A percentile compares a stretch with the other conserved stretches of the same genome.
Evolutionary conservation across 1,140 invertebrate species (phyloP).

Genomic region (Brachionus plicatilis): DNA sequence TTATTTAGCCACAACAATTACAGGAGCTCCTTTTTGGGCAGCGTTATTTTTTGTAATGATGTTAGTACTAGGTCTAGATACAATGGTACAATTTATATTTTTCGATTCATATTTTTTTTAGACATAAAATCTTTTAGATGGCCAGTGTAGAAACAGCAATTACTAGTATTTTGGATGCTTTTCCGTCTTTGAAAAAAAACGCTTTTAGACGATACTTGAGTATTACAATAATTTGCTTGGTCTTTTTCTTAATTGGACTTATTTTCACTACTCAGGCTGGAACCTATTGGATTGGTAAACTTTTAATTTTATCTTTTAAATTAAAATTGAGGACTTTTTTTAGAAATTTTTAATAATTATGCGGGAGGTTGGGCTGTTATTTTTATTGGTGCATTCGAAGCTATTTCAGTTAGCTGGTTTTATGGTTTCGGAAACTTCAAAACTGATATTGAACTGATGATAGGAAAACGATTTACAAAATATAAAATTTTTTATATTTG

Average conservation of each 20-base stretch:
- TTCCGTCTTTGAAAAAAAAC: constrained; percentile 58
- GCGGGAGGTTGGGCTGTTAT: constrained; percentile 66
- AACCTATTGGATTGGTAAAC: constrained; percentile 25
- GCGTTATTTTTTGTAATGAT: constrained; percentile 37
- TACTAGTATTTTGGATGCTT: constrained; percentile 68
- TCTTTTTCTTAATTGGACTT: constrained; percentile 64
- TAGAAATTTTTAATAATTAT: constrained; percentile 69
- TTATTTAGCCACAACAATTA: not conserved
- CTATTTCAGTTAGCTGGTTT: constrained; percentile 68
- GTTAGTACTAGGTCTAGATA: constrained; percentile 28
- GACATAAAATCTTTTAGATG: constrained; percentile 57
- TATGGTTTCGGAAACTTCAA: constrained; percentile 59
- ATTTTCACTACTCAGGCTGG: constrained; percentile 50
- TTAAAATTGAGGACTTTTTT: constrained; percentile 62
- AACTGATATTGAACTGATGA: constrained; percentile 5
- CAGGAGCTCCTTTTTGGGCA: constrained; percentile 40
- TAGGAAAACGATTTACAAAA: constrained; percentile 17
- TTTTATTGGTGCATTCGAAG: constrained; percentile 69
- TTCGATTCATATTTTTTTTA: not conserved
- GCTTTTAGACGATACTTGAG: constrained; percentile 56
- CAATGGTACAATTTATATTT: constrained; percentile 41
- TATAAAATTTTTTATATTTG: constrained; percentile 24
- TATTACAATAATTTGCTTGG: constrained; percentile 59
- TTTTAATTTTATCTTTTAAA: not conserved
- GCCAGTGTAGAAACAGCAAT: constrained; percentile 72